Evolutionary conservation across 2,113 vertebrate genomes (phyloP).

Genomic region (Danio rerio): DNA sequence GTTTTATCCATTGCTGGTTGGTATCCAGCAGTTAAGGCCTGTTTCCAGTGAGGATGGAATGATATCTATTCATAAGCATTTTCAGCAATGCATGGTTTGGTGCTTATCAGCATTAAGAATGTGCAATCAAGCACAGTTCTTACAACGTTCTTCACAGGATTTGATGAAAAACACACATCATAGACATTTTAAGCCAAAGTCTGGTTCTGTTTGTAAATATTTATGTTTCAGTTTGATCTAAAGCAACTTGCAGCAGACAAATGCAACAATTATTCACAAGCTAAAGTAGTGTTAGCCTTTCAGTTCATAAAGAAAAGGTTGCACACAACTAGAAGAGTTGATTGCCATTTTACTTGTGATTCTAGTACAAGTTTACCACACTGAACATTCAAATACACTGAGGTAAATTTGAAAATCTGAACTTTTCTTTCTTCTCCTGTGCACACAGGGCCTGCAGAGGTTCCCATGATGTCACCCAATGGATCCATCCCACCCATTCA

Average conservation of each 20-base stretch:
- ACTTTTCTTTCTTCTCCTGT: conserved; percentile 13
- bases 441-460: conserved; percentile 90
- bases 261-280: not conserved
- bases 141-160: not conserved
- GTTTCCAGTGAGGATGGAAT: not conserved
- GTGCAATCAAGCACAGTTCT: not conserved
- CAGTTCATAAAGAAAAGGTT: too few relatives aligned
- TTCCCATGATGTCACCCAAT: conserved; percentile 99
- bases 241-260: not conserved
- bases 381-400: not conserved
- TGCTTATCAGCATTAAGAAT: not conserved
- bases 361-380: too few relatives aligned
- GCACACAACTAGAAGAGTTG: too few relatives aligned
- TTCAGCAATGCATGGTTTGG: not conserved
- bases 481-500: conserved; percentile 98
- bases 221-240: not conserved
- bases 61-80: conserved; percentile 3
- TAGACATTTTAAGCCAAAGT: not conserved
- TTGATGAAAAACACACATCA: not conserved
- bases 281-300: too few relatives aligned
- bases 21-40: not conserved
- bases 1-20: conserved; percentile 6
- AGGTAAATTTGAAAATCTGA: not conserved
- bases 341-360: not conserved
- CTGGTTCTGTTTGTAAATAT: not conserved